Percentiles rank a stretch among this genome's conserved stretches.
phyloP scores from a whole-genome alignment of 2,113 vertebrate species.

The Andinoacara biseriatus region DNA sequence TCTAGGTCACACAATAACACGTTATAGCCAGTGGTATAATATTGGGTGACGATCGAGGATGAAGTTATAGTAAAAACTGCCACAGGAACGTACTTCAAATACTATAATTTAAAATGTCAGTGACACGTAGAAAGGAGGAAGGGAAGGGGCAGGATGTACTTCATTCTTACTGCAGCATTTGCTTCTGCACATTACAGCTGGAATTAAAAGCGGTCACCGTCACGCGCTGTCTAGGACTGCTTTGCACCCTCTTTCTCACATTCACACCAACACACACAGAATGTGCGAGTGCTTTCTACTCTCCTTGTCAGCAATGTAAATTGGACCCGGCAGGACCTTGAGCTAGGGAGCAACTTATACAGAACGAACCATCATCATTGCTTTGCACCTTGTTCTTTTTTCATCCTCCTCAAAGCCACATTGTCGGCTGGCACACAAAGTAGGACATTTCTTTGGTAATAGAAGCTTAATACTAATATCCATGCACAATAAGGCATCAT shows the following conservation, averaged over 20 bases:
- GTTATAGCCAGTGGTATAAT: conserved; percentile 18
- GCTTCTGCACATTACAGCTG: conserved; percentile 61
- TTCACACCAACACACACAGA: neutral
- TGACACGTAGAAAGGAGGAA: neutral
- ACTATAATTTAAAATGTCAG: neutral
- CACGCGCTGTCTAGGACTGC: conserved; percentile 61
- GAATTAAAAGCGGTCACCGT: conserved; percentile 79
- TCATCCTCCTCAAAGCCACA: conserved; percentile 3
- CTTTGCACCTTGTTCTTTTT: conserved; percentile 23
- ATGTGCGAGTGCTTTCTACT: neutral
- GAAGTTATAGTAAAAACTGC: conserved; percentile 8
- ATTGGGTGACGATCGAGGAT: conserved; percentile 5
- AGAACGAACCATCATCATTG: conserved; percentile 9
- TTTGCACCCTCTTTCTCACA: conserved; percentile 26
- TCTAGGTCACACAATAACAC: conserved; percentile 49
- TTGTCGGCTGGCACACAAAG: neutral
- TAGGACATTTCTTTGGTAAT: neutral
- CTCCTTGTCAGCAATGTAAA: conserved; percentile 2
- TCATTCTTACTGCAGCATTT: conserved; percentile 52
- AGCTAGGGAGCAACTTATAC: conserved; percentile 9
- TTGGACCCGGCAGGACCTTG: neutral
- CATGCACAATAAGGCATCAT: neutral
- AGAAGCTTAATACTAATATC: neutral
- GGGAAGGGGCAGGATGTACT: conserved; percentile 1
- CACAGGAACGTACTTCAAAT: neutral